A percentile compares a stretch with the other conserved stretches of the same genome.
phyloP scores from a whole-genome alignment of 2,113 vertebrate genomes.

The Anhinga anhinga region DNA sequence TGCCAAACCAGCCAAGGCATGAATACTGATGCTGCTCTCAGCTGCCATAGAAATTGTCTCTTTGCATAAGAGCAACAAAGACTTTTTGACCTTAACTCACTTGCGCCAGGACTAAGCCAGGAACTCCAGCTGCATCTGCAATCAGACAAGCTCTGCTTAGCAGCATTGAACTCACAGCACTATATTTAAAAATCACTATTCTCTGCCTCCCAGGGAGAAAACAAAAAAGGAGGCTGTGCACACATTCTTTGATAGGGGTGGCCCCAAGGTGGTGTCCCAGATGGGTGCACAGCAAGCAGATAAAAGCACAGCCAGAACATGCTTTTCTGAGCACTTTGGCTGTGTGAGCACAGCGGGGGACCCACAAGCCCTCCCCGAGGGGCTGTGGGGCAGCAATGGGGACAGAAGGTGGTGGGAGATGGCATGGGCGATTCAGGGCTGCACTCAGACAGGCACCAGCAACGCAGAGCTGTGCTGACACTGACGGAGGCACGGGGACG shows the following conservation, averaged over 20 bases:
- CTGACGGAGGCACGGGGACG: fast-evolving
- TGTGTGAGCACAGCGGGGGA: fast-evolving
- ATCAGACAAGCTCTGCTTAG: neutral
- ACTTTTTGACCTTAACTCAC: conserved; percentile 26
- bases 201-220: neutral
- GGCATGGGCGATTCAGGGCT: fast-evolving
- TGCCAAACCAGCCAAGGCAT: conserved; percentile 25
- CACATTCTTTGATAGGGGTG: neutral
- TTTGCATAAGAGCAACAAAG: neutral
- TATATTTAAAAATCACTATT: neutral
- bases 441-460: fast-evolving
- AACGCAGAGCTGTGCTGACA: neutral
- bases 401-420: neutral
- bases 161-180: neutral
- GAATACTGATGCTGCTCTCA: conserved; percentile 45
- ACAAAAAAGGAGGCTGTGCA: neutral
- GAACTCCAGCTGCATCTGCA: conserved; percentile 39
- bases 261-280: neutral
- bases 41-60: conserved; percentile 28
- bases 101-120: neutral
- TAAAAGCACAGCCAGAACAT: neutral
- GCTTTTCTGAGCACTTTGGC: neutral
- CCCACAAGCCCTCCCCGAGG: neutral
- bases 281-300: neutral
- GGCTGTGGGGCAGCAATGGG: fast-evolving